Evolutionary conservation across 1,140 invertebrate species (phyloP).

Genomic region (Nylanderia fulva): DNA sequence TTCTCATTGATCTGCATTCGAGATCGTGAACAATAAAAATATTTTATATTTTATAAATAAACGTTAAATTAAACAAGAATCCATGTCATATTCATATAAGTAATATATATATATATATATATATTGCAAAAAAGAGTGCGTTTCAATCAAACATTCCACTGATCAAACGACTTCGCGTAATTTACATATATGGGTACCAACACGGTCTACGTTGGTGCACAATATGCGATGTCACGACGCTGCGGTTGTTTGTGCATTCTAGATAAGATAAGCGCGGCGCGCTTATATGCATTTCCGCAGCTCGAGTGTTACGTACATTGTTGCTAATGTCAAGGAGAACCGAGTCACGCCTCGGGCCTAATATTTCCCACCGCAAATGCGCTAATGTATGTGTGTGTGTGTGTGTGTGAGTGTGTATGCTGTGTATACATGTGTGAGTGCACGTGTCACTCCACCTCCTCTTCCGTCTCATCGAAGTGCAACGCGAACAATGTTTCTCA

Average conservation of each 20-base stretch:
- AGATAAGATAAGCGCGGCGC: conserved; percentile 50
- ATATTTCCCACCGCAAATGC: neutral
- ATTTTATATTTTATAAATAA: neutral
- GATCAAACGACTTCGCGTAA: conserved; percentile 20
- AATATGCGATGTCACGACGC: neutral
- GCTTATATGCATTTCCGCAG: conserved; percentile 36
- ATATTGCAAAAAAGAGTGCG: neutral
- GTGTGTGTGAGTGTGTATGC: conserved; percentile 1
- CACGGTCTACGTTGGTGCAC: neutral
- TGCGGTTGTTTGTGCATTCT: conserved; percentile 27
- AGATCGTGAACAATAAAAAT: neutral
- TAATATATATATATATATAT: neutral
- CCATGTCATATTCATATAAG: no score
- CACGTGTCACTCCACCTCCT: conserved; percentile 23
- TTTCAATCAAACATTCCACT: conserved; percentile 3
- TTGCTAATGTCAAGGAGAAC: conserved; percentile 77
- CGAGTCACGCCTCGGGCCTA: conserved; percentile 52
- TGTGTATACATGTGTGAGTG: neutral
- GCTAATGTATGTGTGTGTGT: neutral
- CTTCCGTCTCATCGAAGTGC: conserved; percentile 1
- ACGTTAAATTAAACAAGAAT: neutral
- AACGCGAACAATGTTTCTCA: neutral
- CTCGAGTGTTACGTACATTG: conserved; percentile 67
- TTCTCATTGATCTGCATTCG: neutral
- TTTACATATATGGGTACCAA: neutral